Evolutionary conservation across 1,140 invertebrate genomes (phyloP).

Genomic region (Thaumatotibia leucotreta): DNA sequence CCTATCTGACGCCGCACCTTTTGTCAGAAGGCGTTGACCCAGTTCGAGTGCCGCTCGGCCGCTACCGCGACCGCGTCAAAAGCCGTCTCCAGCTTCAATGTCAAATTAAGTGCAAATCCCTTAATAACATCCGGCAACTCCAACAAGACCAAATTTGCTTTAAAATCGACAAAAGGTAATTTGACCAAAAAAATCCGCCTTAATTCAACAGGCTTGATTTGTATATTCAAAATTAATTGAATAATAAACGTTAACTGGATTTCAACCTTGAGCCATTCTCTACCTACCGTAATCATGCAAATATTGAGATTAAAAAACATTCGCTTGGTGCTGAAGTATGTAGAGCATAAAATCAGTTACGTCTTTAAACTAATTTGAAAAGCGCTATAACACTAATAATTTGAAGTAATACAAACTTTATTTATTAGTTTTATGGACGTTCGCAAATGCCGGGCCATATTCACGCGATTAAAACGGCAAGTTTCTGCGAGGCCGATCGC

Average conservation of each 20-base stretch:
- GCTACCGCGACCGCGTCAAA: conserved; percentile 41
- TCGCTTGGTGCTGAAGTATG: no score
- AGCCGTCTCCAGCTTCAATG: conserved; percentile 46
- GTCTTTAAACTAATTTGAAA: no score
- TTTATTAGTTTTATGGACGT: conserved; percentile 41
- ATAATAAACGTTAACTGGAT: no score
- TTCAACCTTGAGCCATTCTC: no score
- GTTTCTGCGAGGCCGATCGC: conserved; percentile 64
- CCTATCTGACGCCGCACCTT: conserved; percentile 72
- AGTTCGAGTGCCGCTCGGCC: conserved; percentile 62
- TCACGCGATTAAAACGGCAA: conserved; percentile 62
- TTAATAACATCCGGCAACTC: neutral
- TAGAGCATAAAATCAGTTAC: neutral
- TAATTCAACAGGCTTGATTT: no score
- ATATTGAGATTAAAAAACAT: no score
- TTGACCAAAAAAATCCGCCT: no score
- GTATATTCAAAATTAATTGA: no score
- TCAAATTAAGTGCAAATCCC: neutral
- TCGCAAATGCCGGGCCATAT: conserved; percentile 50
- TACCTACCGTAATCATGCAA: no score
- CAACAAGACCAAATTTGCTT: neutral
- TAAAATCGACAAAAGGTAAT: neutral
- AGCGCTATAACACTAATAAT: no score
- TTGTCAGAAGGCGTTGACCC: conserved; percentile 67
- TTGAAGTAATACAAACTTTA: conserved; percentile 36